Evolutionary conservation across 1,140 invertebrate species (phyloP).

Genomic region (Drosophila subobscura): DNA sequence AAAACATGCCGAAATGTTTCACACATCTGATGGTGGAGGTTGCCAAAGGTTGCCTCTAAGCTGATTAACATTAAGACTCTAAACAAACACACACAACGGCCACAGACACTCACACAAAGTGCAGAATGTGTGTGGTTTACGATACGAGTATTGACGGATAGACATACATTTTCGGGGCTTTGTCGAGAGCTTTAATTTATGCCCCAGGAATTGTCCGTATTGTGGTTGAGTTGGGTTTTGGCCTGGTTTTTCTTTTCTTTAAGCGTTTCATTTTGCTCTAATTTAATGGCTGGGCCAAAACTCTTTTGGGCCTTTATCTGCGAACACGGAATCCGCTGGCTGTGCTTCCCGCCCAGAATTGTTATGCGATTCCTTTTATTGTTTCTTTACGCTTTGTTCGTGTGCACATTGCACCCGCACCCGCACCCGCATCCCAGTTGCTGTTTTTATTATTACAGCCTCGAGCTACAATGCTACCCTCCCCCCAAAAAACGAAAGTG

Average conservation of each 20-base stretch:
- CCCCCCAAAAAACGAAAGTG: conserved; percentile 15
- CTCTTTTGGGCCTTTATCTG: conserved; percentile 56
- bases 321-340: conserved; percentile 29
- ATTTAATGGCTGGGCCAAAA: conserved; percentile 54
- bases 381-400: conserved; percentile 49
- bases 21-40: conserved; percentile 36
- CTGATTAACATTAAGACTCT: conserved; percentile 70
- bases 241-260: conserved; percentile 11
- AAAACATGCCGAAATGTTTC: conserved; percentile 24
- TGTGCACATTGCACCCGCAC: conserved; percentile 27
- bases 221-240: conserved; percentile 22
- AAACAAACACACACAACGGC: conserved; percentile 19
- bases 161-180: conserved; percentile 18
- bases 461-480: conserved; percentile 33
- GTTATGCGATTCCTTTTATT: conserved; percentile 62
- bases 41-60: conserved; percentile 38
- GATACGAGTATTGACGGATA: conserved; percentile 25
- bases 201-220: neutral
- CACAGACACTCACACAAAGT: neutral
- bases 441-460: conserved; percentile 76
- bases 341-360: conserved; percentile 50
- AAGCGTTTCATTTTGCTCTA: conserved; percentile 59
- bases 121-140: conserved; percentile 39
- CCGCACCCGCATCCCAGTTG: conserved; percentile 33
- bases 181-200: conserved; percentile 22